Evolutionary conservation across 1,140 invertebrate genomes (phyloP), one percentile per base, ranked within the genome.

Genomic region (Hydropsyche tenuis): DNA sequence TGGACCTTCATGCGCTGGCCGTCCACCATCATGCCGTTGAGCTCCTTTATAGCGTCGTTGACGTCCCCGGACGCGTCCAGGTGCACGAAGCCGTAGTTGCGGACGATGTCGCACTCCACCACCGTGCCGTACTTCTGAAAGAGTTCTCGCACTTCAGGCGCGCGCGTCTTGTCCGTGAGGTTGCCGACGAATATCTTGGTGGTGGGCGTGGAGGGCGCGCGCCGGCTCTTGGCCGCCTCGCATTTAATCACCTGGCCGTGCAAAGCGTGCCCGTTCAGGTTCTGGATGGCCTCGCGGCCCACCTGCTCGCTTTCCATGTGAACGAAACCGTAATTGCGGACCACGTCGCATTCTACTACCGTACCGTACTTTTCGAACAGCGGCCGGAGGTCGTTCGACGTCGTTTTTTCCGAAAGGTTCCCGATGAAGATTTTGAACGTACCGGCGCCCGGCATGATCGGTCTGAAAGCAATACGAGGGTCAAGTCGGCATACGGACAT

Each of bases 281-380:
- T 94, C 84, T 95, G 92, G 82, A 96, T 96, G 53, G 96, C 95
- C 81, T 92, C 91, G 87, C 94, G 91, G 56, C 95, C 95, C 81
- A 93, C 91, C 80, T 94, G 90, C 83, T 95, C 94, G 84, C 93
- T 93, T 86, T 95, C 93, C 95, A 96, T 97, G 86, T 98, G 96
- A 82, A 97, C 95, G 90, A 98, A 98, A 79, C 95, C 96, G 91
- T 96, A 98, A 87, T 97, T 97, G 87, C 95, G 95, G 74, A 97
- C 93, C 80, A 97, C 94, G 86, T 96, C 96, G 85, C 96, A 97
- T 88, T 98, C 96, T 75, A 96, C 92, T 79, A 98, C 95, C 86
- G 93, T 94, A 81, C 96, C 96, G 91, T 93, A 96, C 82, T 96
- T 95, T 85, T 96, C 94, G 87, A 98, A 97, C 75, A 97, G 85